phyloP scores from a whole-genome alignment of 2,888 invertebrate genomes.

The Pandemis heparana region DNA sequence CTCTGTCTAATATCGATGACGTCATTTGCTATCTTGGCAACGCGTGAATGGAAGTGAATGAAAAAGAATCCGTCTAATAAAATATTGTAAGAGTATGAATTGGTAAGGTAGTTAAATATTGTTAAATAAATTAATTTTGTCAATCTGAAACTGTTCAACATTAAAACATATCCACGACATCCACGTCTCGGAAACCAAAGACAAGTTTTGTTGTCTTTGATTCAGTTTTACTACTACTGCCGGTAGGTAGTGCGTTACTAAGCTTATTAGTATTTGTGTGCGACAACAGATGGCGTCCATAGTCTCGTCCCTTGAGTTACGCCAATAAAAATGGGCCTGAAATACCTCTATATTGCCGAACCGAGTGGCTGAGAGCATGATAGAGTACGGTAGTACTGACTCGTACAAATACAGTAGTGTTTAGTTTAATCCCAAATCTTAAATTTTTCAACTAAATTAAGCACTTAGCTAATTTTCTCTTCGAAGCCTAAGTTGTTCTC shows the following conservation, averaged over 20 bases:
- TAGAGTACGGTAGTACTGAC: no score
- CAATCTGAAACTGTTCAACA: neutral
- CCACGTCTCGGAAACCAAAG: neutral
- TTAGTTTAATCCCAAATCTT: no score
- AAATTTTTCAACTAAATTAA: no score
- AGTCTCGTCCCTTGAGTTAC: neutral
- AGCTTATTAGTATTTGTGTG: neutral
- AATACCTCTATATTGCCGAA: neutral
- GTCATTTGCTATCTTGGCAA: neutral
- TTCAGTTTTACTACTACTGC: neutral
- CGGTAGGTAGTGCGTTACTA: neutral
- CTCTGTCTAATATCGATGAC: conserved; percentile 7
- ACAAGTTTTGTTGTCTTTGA: neutral
- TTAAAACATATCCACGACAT: neutral
- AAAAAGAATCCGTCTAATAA: neutral
- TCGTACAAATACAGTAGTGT: no score
- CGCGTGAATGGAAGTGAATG: neutral
- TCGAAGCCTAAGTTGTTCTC: neutral
- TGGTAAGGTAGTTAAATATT: neutral
- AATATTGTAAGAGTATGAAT: neutral
- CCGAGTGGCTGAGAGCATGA: neutral
- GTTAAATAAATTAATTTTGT: neutral
- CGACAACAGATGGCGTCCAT: conserved; percentile 21
- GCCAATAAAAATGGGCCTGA: no score
- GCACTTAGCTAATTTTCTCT: neutral